Evolutionary conservation across 1,140 invertebrate genomes (phyloP).

Genomic region (Drosophila navojoa): DNA sequence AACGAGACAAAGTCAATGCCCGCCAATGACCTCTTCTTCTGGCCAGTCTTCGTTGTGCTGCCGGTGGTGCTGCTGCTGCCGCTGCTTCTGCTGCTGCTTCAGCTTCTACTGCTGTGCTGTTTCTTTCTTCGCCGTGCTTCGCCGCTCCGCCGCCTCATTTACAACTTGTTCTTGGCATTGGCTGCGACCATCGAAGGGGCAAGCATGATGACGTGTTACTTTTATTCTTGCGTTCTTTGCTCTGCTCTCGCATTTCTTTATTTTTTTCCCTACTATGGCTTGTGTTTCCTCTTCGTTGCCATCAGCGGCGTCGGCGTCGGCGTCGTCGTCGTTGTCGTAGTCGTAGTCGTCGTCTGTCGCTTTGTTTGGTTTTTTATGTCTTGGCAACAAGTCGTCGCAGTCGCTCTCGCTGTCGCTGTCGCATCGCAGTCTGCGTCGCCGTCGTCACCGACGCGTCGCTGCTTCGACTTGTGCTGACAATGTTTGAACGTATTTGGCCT

Average conservation of each 20-base stretch:
- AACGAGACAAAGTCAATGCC: constrained; percentile 83
- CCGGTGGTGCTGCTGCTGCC: constrained; percentile 32
- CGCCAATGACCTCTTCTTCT: constrained; percentile 82
- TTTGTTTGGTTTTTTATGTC: constrained; percentile 73
- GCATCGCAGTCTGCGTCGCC: constrained; percentile 10
- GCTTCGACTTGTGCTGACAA: constrained; percentile 48
- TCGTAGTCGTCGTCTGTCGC: constrained; percentile 48
- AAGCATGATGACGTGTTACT: constrained; percentile 77
- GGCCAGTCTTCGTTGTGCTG: constrained; percentile 32
- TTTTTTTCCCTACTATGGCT: constrained; percentile 51
- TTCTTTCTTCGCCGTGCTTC: constrained; percentile 42
- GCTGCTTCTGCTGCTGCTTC: constrained; percentile 4
- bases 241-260: constrained; percentile 40
- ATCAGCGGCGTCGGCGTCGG: constrained; percentile 40
- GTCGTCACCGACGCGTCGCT: constrained; percentile 13
- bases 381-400: constrained; percentile 73
- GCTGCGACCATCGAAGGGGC: constrained; percentile 37
- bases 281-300: constrained; percentile 60
- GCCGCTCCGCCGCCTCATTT: constrained; percentile 58
- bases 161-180: constrained; percentile 80
- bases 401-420: constrained; percentile 3
- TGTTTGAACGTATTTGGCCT: constrained; percentile 76
- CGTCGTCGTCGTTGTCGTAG: constrained; percentile 51
- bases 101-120: too few relatives aligned
- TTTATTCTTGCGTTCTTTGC: constrained; percentile 51